Percentiles rank a stretch among this genome's conserved stretches.
These are phyloP conservation scores for Hippoglossus stenolepis DNA, from an alignment of 2,113 vertebrate species.

Conservation along the genomic window DNA sequence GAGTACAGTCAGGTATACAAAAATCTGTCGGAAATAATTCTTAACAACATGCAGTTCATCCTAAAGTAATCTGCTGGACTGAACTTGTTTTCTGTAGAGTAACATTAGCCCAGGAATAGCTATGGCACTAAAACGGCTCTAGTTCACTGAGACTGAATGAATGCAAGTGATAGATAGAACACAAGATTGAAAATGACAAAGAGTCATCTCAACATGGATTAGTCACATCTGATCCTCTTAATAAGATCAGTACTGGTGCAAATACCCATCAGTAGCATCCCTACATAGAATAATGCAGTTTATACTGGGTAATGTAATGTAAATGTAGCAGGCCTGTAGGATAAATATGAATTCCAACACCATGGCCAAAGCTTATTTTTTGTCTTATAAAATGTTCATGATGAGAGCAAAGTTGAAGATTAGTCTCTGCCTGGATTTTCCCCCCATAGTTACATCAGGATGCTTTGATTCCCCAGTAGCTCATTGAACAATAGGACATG, in stretches of 20 bases:
- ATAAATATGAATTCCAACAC: not conserved
- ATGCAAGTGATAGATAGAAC: too few species aligned
- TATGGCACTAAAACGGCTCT: too few species aligned
- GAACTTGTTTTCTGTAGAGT: not conserved
- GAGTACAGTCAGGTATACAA: not conserved
- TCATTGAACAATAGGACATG: not conserved
- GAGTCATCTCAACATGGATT: not conserved
- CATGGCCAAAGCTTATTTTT: constrained; percentile 11
- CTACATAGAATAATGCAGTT: not conserved
- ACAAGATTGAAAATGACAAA: too few species aligned
- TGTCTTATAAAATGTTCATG: not conserved
- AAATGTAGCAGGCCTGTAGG: not conserved
- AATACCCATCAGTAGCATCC: not conserved
- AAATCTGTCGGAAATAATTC: not conserved
- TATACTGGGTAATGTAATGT: not conserved
- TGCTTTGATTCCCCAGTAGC: not conserved
- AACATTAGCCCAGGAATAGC: not conserved
- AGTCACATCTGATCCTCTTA: not conserved
- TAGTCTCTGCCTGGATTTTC: too few species aligned
- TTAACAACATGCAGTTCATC: constrained; percentile 35
- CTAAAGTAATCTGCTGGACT: too few species aligned
- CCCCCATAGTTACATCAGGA: too few species aligned
- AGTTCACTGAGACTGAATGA: too few species aligned
- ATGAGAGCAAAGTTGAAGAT: too few species aligned
- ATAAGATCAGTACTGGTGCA: not conserved